Evolutionary conservation across 2,113 vertebrate genomes (phyloP).

Genomic region (Microcebus griseorufus): DNA sequence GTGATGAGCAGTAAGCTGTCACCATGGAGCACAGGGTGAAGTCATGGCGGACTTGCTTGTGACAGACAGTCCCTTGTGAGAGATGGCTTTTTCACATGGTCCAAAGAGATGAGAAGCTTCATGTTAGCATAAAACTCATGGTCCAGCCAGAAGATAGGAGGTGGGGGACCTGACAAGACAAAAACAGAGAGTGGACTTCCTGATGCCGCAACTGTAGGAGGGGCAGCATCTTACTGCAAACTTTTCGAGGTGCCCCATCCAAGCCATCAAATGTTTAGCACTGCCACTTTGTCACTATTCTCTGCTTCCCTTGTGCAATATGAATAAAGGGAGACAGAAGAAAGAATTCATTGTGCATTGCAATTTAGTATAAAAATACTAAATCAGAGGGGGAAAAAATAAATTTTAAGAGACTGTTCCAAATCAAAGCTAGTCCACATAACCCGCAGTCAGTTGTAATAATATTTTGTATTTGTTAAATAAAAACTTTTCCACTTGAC

Average conservation of each 20-base stretch:
- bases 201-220: background rate
- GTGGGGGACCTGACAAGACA: no score
- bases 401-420: background rate
- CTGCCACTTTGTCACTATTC: background rate
- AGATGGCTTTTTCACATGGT: background rate
- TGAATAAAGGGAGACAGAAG: background rate
- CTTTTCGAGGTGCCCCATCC: background rate
- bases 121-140: background rate
- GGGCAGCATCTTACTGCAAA: background rate
- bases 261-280: background rate
- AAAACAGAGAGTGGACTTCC: background rate
- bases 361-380: background rate
- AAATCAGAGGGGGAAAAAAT: background rate
- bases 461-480: background rate
- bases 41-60: background rate
- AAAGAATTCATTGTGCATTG: background rate
- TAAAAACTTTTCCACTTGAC: background rate
- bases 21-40: background rate
- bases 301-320: background rate
- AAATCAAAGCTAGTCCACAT: background rate
- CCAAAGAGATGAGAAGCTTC: background rate
- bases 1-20: background rate
- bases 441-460: background rate
- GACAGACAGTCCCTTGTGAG: background rate
- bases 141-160: background rate